These are phyloP conservation scores for Intellagama lesueurii DNA, from an alignment of 2,797 vertebrate species.

Conservation along the genomic window DNA sequence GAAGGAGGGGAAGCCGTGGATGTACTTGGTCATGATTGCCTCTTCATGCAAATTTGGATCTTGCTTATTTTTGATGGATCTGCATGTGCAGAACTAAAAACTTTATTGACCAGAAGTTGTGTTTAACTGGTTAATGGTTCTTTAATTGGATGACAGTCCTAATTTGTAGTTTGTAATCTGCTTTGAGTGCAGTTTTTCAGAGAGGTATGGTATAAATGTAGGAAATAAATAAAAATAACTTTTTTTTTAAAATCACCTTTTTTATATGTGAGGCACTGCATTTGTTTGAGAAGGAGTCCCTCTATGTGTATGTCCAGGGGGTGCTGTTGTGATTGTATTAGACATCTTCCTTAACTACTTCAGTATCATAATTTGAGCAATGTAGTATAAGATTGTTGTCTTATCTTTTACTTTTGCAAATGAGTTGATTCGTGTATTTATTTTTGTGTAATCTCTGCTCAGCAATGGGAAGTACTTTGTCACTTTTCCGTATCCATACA, in stretches of 20 bases:
- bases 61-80: neutral
- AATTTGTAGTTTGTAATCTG: neutral
- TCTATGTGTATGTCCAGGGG: too few species aligned
- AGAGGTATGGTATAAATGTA: too few species aligned
- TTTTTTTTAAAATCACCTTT: too few species aligned
- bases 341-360: neutral
- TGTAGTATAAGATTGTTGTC: neutral
- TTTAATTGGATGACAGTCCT: neutral
- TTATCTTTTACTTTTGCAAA: neutral
- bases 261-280: neutral
- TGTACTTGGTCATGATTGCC: neutral
- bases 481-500: slow-evolving; percentile 97
- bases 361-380: neutral
- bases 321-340: neutral
- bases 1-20: neutral
- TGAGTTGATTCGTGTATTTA: neutral
- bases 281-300: neutral
- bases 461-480: slow-evolving; percentile 94
- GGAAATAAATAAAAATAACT: too few species aligned
- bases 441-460: slow-evolving; percentile 40
- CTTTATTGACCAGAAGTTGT: neutral
- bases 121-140: neutral
- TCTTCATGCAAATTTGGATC: neutral
- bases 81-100: neutral
- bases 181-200: too few species aligned